Conservation (phyloP, 1,140 invertebrate genomes). For the Plutomurus gul region DNA sequence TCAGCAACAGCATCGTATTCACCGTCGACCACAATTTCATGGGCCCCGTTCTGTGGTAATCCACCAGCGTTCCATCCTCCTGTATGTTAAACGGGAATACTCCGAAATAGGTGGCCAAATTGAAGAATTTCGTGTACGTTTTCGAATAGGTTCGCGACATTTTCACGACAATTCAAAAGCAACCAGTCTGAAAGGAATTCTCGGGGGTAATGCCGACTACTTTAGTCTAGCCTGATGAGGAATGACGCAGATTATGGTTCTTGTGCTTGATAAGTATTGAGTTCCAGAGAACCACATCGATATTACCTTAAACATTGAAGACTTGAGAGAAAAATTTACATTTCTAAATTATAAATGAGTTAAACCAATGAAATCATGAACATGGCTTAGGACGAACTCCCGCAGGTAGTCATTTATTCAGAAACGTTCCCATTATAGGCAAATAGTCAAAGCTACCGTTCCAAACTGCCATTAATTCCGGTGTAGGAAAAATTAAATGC, state of each 20-base stretch:
- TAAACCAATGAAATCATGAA: background rate
- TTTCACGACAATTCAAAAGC: background rate
- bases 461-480: background rate
- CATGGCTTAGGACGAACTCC: background rate
- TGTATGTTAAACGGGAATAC: slow-evolving; percentile 52
- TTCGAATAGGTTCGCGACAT: slow-evolving; percentile 46
- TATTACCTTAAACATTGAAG: background rate
- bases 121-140: slow-evolving; percentile 52
- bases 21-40: slow-evolving; percentile 48
- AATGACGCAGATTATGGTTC: too few species aligned
- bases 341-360: background rate
- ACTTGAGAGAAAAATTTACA: background rate
- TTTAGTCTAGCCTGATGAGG: too few species aligned
- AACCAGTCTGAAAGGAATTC: too few species aligned
- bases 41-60: slow-evolving; percentile 48
- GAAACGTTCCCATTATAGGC: background rate
- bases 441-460: background rate
- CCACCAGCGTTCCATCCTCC: slow-evolving; percentile 52
- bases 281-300: too few species aligned
- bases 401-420: background rate
- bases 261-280: too few species aligned
- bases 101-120: slow-evolving; percentile 40
- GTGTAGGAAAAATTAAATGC: too few species aligned
- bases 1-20: slow-evolving; percentile 38
- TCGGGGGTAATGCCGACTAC: too few species aligned